Base-by-base conservation (phyloP, 2,113 vertebrate species). In the Hystrix brachyura region DNA sequence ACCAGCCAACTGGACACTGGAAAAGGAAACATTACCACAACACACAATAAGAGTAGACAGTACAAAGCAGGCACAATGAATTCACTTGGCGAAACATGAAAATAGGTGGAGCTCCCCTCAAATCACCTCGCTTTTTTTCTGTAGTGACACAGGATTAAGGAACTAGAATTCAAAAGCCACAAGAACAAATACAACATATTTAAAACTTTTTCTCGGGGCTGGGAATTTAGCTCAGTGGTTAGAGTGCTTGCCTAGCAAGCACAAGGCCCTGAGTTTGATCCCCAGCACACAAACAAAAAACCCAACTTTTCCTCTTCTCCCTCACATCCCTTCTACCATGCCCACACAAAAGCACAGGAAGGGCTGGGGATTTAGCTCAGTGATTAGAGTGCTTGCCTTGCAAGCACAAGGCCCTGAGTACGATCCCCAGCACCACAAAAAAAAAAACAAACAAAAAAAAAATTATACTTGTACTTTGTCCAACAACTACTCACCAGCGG, bases 401-500 rank as follows among this genome's bases (percentile, higher is more conserved):
- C 38, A 38, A 38, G 38, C 38, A 38, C 38, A 38, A 38, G 38
- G 38, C 38, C 38, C 38, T 38, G 38, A 38, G 38, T 38, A 38
- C 38, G 38, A 38, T 38, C 38, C 38, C 38, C 38, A 38, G 38
- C 38, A 38, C 38, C 38, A 38, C 38, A 38, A 38, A 38, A 38
- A 38, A 38, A 38, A 38, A 38, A 38, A n/a, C n/a, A n/a, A n/a
- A n/a, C n/a, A n/a, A n/a, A n/a, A n/a, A n/a, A n/a, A n/a, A n/a
- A n/a, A n/a, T n/a, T n/a, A n/a, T n/a, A n/a, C n/a, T n/a, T n/a
- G n/a, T n/a, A n/a, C n/a, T n/a, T n/a, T n/a, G 15, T 53, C 59
- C 64, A 46, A 46, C 1, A 95, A 62, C 64, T 92, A 98, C 99
- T 2, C 94, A 99, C 99, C 99, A 99, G 97, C 99, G 99, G 59